Conservation (phyloP, 2,888 invertebrate genomes). For the Brenthis hecate region DNA sequence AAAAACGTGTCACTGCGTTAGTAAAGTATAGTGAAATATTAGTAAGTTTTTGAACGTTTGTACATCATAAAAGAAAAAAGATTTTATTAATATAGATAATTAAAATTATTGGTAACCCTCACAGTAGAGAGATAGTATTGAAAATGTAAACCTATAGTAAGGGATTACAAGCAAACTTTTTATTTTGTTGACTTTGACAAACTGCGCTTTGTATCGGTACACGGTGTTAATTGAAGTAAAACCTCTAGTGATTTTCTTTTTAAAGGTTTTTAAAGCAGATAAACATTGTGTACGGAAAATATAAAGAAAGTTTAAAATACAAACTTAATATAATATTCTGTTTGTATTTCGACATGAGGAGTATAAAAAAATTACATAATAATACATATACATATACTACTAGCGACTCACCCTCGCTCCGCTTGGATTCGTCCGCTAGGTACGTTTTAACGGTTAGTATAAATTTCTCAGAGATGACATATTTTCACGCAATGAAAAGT, state of each 20-base stretch:
- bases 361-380: too few relatives aligned
- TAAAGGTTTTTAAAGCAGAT: slow-evolving; percentile 9
- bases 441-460: too few relatives aligned
- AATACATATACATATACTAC: too few relatives aligned
- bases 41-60: not conserved
- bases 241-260: slow-evolving; percentile 9
- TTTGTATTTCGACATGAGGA: too few relatives aligned
- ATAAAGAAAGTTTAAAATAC: not conserved
- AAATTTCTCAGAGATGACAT: too few relatives aligned
- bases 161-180: slow-evolving; percentile 40
- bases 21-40: too few relatives aligned
- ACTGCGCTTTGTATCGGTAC: slow-evolving; percentile 26
- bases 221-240: slow-evolving; percentile 32
- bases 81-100: not conserved
- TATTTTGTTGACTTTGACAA: slow-evolving; percentile 40
- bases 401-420: too few relatives aligned
- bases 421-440: too few relatives aligned
- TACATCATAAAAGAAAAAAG: not conserved
- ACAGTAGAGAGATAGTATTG: not conserved
- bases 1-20: too few relatives aligned
- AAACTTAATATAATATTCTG: not conserved
- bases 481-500: too few relatives aligned
- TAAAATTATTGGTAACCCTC: not conserved
- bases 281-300: not conserved
- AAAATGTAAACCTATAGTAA: slow-evolving; percentile 1